A percentile compares a stretch with the other conserved stretches of the same genome.
phyloP scores from a whole-genome alignment of 2,888 invertebrate species.

The Eilema caniola region DNA sequence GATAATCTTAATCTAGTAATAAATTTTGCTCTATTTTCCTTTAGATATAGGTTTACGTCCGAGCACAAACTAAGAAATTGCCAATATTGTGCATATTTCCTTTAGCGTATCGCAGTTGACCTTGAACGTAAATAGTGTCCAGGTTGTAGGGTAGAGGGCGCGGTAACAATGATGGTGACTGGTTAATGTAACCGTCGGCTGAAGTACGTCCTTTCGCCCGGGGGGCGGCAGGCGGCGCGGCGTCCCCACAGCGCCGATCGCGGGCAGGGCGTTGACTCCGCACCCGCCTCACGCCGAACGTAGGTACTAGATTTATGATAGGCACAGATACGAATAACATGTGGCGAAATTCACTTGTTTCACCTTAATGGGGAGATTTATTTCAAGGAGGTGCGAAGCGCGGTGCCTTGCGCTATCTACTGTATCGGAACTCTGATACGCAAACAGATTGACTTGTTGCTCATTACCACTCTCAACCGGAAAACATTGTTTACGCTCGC shows the following conservation, averaged over 20 bases:
- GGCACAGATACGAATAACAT: constrained; percentile 60
- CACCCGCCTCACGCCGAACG: constrained; percentile 57
- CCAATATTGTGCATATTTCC: constrained; percentile 7
- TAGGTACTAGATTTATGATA: constrained; percentile 66
- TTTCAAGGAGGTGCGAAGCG: constrained; percentile 44
- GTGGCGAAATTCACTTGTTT: constrained; percentile 66
- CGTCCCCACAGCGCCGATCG: constrained; percentile 54
- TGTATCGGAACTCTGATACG: constrained; percentile 40
- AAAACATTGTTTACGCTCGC: constrained; percentile 16
- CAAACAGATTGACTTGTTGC: constrained; percentile 48
- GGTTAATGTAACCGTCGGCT: constrained; percentile 49
- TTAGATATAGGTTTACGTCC: neutral
- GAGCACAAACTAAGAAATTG: neutral
- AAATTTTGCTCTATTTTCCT: neutral
- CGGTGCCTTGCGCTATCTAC: constrained; percentile 37
- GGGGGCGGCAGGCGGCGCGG: constrained; percentile 55
- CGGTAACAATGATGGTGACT: constrained; percentile 37
- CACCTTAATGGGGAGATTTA: constrained; percentile 63
- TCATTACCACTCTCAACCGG: constrained; percentile 25
- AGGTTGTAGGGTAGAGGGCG: constrained; percentile 23
- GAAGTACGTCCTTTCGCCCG: constrained; percentile 64
- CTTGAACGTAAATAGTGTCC: constrained; percentile 14
- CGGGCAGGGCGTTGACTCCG: constrained; percentile 53
- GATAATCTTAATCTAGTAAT: neutral
- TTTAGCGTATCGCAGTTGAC: constrained; percentile 6